These are phyloP conservation scores for Phorcus lineatus DNA, from an alignment of 2,888 invertebrate species.

Conservation along the genomic window DNA sequence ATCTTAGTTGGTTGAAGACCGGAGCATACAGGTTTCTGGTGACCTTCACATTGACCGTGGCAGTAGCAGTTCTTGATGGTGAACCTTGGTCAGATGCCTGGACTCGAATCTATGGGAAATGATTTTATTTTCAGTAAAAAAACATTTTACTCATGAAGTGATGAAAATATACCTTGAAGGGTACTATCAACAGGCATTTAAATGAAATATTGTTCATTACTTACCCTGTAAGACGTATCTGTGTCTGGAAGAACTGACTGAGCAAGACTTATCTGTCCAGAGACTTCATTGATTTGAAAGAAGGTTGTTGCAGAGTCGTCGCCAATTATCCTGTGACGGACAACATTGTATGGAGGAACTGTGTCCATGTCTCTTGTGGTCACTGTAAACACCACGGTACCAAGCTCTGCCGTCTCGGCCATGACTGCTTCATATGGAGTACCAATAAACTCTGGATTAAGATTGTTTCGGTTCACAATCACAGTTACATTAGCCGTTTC, in stretches of 20 bases:
- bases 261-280: conserved; percentile 54
- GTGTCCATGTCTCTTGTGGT: conserved; percentile 54
- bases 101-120: conserved; percentile 57
- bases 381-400: conserved; percentile 51
- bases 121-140: background rate
- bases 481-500: conserved; percentile 52
- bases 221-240: conserved; percentile 49
- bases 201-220: background rate
- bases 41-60: conserved; percentile 55
- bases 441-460: conserved; percentile 62
- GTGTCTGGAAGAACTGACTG: conserved; percentile 43
- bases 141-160: background rate
- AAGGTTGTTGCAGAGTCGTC: conserved; percentile 62
- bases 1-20: conserved; percentile 42
- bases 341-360: conserved; percentile 58
- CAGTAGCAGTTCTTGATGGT: conserved; percentile 57
- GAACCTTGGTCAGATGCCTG: conserved; percentile 64
- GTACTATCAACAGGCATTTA: no score
- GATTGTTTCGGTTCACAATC: conserved; percentile 58
- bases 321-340: conserved; percentile 63
- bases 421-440: conserved; percentile 45
- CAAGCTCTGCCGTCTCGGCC: conserved; percentile 46
- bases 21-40: conserved; percentile 56
- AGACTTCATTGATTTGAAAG: conserved; percentile 58
- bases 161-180: no score